Evolutionary conservation across 2,113 vertebrate genomes (phyloP), one percentile per base, ranked within the genome.

Genomic region (Fulmarus glacialis): DNA sequence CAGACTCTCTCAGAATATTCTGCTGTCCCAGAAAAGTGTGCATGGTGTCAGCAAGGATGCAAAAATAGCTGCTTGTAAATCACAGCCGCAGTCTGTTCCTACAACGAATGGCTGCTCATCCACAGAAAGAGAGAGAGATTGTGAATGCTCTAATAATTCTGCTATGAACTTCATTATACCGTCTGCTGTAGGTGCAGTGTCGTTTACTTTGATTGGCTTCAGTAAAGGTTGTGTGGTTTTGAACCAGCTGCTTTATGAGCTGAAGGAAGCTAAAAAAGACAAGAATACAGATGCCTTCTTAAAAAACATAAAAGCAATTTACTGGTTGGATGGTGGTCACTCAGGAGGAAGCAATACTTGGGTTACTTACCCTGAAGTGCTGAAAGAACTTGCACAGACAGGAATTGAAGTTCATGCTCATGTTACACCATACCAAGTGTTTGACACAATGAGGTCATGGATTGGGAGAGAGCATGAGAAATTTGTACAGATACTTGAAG

Each of bases 141-240:
- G 29, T 98, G 98, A 95, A 88, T 83, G 92, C 36, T 93, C 40
- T 56, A 94, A 89, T 72, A 96, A 97, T 80, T 96, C 96, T 68
- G 43, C 96, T 64, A 1, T 82, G 87, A 89, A 83, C 80, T 96
- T 98, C 82, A 27, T 91, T 91, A 80, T 97, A 17, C 98, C 98
- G 0, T 98, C 98, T 90, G 82, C 98, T 88, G 94, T 96, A 71
- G 97, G 75, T 82, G 96, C 98, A 40, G 82, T 97, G 6, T 98
- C 98, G 0, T 98, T 99, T 90, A 98, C 98, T 45, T 96, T 99
- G 97, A 98, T 99, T 96, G 99, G 99, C 91, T 99, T 99, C 98
- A 99, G 99, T 96, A 99, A 99, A 98, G 99, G 99, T 48, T 99
- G 99, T 68, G 99, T 99, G 95, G 99, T 99, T 94, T 98, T 99